A percentile compares a stretch with the other conserved stretches of the same genome.
Evolutionary conservation across 1,140 invertebrate species (phyloP).

Genomic region (Ephestia elutella): DNA sequence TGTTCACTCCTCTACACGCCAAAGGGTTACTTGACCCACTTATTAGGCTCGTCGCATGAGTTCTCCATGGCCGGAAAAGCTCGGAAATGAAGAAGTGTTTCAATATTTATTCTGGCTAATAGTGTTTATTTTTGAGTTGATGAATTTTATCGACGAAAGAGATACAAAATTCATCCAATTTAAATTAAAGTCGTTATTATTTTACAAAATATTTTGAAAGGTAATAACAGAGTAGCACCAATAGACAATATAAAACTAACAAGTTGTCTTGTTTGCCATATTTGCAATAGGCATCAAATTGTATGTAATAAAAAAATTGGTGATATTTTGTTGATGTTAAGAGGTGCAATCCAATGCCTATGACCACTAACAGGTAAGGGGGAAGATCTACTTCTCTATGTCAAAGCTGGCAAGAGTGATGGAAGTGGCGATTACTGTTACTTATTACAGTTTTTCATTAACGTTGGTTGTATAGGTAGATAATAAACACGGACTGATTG

Average conservation of each 20-base stretch:
- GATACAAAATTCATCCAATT: no score
- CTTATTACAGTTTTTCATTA: constrained; percentile 46
- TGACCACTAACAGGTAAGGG: no score
- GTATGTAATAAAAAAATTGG: no score
- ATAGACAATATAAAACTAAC: no score
- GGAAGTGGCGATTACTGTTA: constrained; percentile 35
- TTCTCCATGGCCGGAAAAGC: constrained; percentile 42
- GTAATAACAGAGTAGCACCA: no score
- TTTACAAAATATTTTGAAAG: no score
- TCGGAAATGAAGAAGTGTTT: constrained; percentile 48
- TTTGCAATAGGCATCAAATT: no score
- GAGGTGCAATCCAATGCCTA: no score
- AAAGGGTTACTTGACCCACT: constrained; percentile 71
- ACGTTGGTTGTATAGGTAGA: constrained; percentile 5
- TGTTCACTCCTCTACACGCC: constrained; percentile 60
- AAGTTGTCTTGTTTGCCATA: no score
- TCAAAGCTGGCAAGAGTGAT: constrained; percentile 34
- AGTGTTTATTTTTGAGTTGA: constrained; percentile 14
- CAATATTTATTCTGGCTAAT: constrained; percentile 32
- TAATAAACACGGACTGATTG: constrained; percentile 33
- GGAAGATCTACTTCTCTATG: constrained; percentile 3
- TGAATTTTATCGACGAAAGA: not conserved
- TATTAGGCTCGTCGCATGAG: constrained; percentile 52
- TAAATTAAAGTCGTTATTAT: no score
- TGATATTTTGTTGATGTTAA: no score